Evolutionary conservation across 2,113 vertebrate genomes (phyloP).

Genomic region (Salvator merianae): DNA sequence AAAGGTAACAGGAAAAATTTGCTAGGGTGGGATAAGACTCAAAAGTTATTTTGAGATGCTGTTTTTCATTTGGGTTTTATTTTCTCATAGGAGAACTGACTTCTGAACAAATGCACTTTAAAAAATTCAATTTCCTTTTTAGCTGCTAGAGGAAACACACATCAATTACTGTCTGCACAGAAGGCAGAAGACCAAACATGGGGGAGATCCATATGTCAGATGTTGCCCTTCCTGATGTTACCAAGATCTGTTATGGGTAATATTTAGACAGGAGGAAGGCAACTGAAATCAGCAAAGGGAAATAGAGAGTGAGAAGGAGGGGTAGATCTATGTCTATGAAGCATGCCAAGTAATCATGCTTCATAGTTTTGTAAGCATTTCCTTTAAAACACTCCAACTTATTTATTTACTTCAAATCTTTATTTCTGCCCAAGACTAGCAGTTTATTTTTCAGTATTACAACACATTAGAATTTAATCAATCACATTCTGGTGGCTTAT

Average conservation of each 20-base stretch:
- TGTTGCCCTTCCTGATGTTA: not conserved
- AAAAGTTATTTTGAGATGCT: conserved; percentile 14
- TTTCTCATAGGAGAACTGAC: not conserved
- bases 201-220: conserved; percentile 35
- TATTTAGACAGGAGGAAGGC: conserved; percentile 8
- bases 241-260: conserved; percentile 22
- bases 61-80: not conserved
- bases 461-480: no score
- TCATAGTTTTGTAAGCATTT: no score
- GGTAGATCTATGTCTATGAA: no score
- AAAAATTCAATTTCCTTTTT: conserved; percentile 25
- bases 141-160: conserved; percentile 6
- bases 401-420: no score
- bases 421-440: no score
- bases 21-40: not conserved
- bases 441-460: no score
- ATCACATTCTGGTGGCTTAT: no score
- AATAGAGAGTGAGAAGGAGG: no score
- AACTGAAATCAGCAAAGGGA: not conserved
- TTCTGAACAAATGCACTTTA: conserved; percentile 12
- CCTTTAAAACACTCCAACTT: no score
- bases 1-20: not conserved
- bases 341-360: no score
- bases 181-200: conserved; percentile 30
- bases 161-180: not conserved